These are phyloP conservation scores for Myoxocephalus aenaeus DNA, from an alignment of 2,797 vertebrate species.

Conservation along the genomic window DNA sequence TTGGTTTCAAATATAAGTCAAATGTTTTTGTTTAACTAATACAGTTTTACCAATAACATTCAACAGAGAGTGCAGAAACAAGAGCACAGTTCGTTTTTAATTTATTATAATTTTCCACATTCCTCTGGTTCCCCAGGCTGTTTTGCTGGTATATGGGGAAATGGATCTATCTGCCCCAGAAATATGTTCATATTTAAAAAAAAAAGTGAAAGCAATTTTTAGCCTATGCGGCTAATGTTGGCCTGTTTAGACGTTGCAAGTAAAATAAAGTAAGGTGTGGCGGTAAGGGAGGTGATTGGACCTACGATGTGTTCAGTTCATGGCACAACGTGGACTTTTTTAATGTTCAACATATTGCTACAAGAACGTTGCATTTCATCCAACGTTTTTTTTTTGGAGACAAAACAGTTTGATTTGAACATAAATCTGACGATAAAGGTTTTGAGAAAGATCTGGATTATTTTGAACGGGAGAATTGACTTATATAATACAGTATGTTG, in stretches of 20 bases:
- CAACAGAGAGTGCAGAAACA: constrained; percentile 1
- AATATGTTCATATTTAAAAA: constrained; percentile 16
- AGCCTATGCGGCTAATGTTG: neutral
- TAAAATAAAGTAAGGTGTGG: neutral
- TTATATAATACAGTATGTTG: neutral
- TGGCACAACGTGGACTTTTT: neutral
- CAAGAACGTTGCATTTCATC: neutral
- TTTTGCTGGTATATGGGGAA: constrained; percentile 1
- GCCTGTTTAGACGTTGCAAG: neutral
- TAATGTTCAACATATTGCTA: neutral
- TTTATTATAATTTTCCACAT: neutral
- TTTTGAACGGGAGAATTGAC: constrained; percentile 3
- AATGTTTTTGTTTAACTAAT: constrained; percentile 5
- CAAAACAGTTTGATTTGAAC: constrained; percentile 14
- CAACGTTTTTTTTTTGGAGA: neutral
- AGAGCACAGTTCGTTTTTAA: neutral
- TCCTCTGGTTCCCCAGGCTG: constrained; percentile 10
- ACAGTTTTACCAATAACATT: neutral
- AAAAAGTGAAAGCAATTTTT: neutral
- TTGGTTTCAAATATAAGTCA: constrained; percentile 7
- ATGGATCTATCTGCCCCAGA: neutral
- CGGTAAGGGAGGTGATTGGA: neutral
- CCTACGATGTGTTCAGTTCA: neutral
- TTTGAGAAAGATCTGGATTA: neutral
- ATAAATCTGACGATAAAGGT: neutral